Conservation (phyloP, 2,113 vertebrate species). For the Pardalotus punctatus region DNA sequence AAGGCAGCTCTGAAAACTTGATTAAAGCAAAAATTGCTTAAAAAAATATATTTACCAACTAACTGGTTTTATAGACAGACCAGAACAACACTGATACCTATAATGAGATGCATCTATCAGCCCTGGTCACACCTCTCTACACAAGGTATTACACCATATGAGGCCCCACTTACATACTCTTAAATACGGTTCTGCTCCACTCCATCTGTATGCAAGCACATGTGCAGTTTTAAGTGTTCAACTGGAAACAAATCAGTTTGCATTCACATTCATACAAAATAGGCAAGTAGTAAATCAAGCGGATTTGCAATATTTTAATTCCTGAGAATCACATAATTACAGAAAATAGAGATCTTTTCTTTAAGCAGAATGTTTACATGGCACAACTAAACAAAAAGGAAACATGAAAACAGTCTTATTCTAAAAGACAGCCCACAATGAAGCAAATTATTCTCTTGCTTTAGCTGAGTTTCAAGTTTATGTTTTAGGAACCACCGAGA, state of each 20-base stretch:
- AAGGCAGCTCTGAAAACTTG: background rate
- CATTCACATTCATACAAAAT: background rate
- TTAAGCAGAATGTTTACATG: background rate
- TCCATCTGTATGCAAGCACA: background rate
- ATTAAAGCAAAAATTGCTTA: background rate
- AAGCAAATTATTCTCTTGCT: background rate
- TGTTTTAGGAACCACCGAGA: background rate
- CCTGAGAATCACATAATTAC: background rate
- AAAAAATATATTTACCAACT: background rate
- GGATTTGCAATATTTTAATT: background rate
- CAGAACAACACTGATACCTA: background rate
- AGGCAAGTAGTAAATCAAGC: background rate
- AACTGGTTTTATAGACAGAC: background rate
- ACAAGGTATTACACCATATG: background rate
- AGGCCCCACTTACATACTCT: background rate
- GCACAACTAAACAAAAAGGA: background rate
- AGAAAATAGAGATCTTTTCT: background rate
- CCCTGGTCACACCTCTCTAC: background rate
- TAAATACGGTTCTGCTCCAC: background rate
- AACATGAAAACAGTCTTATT: background rate
- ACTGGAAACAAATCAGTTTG: accelerated
- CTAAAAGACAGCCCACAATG: background rate
- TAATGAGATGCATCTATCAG: background rate
- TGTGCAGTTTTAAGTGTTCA: accelerated
- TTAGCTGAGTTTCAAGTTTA: background rate